These are phyloP conservation scores for Drosophila siamana DNA, from an alignment of 2,888 invertebrate species.

Conservation along the genomic window DNA sequence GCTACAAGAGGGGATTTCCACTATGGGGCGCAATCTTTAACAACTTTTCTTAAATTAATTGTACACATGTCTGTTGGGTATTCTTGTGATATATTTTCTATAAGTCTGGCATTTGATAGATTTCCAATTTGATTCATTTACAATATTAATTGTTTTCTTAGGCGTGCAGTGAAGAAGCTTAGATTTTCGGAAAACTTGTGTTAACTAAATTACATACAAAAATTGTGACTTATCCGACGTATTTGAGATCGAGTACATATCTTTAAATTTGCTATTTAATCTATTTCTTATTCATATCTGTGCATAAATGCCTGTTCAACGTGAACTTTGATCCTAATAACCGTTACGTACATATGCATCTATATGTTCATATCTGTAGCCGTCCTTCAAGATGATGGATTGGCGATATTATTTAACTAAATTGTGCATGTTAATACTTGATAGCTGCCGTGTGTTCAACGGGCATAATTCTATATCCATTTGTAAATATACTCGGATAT, in stretches of 20 bases:
- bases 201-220: conserved; percentile 3
- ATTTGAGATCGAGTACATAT: neutral
- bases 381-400: neutral
- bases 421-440: conserved; percentile 14
- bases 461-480: conserved; percentile 39
- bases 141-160: neutral
- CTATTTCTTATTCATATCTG: conserved; percentile 2
- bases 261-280: conserved; percentile 7
- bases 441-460: neutral
- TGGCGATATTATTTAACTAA: conserved; percentile 9
- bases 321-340: conserved; percentile 11
- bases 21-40: neutral
- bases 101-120: neutral
- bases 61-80: neutral
- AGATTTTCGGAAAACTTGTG: neutral
- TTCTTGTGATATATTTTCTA: conserved; percentile 6
- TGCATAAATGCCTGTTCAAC: conserved; percentile 14
- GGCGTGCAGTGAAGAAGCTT: neutral
- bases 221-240: neutral
- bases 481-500: conserved; percentile 59
- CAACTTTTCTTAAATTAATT: neutral
- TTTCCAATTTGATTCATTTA: neutral
- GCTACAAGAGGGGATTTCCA: neutral
- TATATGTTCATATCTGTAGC: neutral
- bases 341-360: neutral